Evolutionary conservation across 2,888 invertebrate species (phyloP), one percentile per base, ranked within the genome.

Genomic region (Metopia argyrocephala): DNA sequence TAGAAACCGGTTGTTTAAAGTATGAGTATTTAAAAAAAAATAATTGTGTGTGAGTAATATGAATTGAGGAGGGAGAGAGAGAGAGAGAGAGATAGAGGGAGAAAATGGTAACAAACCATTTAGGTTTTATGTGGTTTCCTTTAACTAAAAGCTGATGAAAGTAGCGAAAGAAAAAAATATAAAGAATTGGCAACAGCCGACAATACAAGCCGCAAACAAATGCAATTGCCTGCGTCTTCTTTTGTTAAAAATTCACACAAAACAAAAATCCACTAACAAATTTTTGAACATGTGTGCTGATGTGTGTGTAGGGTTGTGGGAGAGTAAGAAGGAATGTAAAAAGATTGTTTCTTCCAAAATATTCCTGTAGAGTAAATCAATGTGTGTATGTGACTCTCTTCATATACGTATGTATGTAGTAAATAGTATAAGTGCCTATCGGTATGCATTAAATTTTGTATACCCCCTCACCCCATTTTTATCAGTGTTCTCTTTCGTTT

Each of bases 191-290:
- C 31, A 31, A 1, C 21, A 62, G 15, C 7, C 46, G 5, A 6
- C 25, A 45, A 62, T 25, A 62, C 46, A 1, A 38, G 21, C 28
- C 52, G 54, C 5, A 52, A 71, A 71, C 50, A 73, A 76, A 80
- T 76, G 76, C 80, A 76, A 80, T 80, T 73, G 76, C 76, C 71
- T 68, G 71, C 61, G 62, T 76, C 76, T 76, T 25, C 79, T 62
- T 78, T 79, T 79, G 79, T 79, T 61, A 9, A 62, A 73, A 76
- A 54, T 65, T 52, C 65, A 70, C 68, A 73, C 50, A 61, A 52
- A 48, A 46, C 57, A 2, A 75, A 59, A 71, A 71, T 54, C 52
- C 12, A 31, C 4, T 23, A 28, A n/a, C 23, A 23, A 38, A n/a
- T n/a, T n/a, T 38, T 6, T 15, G 38, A 12, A 15, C 38, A 38